Conservation (phyloP, 2,888 invertebrate genomes). For the Mycalesis mineus region DNA sequence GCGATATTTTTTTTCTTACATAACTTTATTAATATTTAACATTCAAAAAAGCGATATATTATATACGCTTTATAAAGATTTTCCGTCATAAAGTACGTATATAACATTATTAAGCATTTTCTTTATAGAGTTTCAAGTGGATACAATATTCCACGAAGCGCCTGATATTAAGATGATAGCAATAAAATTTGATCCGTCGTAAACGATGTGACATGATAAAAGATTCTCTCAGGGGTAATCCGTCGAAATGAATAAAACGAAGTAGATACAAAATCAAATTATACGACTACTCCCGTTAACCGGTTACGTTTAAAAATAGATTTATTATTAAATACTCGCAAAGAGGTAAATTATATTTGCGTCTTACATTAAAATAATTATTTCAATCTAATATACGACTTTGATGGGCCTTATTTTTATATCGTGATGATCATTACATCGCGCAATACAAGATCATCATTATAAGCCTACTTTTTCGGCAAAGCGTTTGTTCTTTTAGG, state of each 20-base stretch:
- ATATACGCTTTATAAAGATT: slow-evolving; percentile 7
- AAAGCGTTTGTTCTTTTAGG: too few relatives aligned
- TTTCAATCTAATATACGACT: too few relatives aligned
- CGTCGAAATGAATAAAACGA: slow-evolving; percentile 1
- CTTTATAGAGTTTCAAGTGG: not conserved
- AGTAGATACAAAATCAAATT: not conserved
- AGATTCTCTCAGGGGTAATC: slow-evolving; percentile 10
- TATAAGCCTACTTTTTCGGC: too few relatives aligned
- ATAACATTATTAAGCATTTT: not conserved
- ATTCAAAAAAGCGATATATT: slow-evolving; percentile 1
- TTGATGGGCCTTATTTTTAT: too few relatives aligned
- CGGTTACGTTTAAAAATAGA: too few relatives aligned
- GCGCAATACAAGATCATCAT: too few relatives aligned
- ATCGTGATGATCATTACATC: too few relatives aligned
- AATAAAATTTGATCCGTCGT: slow-evolving; percentile 10
- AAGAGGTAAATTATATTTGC: too few relatives aligned
- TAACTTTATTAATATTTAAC: not conserved
- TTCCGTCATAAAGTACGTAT: not conserved
- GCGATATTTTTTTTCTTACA: slow-evolving; percentile 42
- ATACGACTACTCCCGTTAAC: too few relatives aligned
- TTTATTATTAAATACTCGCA: too few relatives aligned
- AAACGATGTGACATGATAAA: slow-evolving; percentile 13
- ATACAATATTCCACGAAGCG: slow-evolving; percentile 2
- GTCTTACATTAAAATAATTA: too few relatives aligned
- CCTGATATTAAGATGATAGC: slow-evolving; percentile 20